Percentiles rank a stretch among this genome's conserved stretches.
Conservation (phyloP, 2,888 invertebrate genomes). For the Brenthis daphne region DNA sequence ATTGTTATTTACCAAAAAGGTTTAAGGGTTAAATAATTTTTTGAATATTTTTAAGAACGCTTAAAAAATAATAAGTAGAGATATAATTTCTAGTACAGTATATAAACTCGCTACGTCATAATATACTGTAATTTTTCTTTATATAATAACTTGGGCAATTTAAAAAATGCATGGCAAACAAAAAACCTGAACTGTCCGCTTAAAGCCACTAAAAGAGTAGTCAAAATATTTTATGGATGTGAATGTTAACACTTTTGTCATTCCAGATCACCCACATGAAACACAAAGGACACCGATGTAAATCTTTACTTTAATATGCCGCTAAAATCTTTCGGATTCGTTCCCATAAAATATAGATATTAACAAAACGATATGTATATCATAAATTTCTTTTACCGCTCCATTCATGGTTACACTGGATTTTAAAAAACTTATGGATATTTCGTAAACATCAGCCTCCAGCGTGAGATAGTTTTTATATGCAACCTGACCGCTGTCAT, state of each 20-base stretch:
- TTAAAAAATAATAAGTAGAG: too few species aligned
- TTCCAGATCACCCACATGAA: conserved; percentile 69
- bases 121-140: background rate
- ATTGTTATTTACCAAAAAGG: conserved; percentile 42
- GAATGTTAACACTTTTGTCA: conserved; percentile 80
- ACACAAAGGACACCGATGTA: conserved; percentile 72
- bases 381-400: conserved; percentile 62
- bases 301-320: conserved; percentile 67
- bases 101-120: conserved; percentile 2
- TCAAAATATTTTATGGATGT: conserved; percentile 80
- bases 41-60: conserved; percentile 17
- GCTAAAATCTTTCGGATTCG: conserved; percentile 57
- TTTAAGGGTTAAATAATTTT: conserved; percentile 37
- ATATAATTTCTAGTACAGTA: background rate
- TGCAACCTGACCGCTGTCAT: conserved; percentile 75
- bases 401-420: conserved; percentile 51
- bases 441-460: conserved; percentile 58
- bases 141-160: background rate
- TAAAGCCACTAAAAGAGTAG: conserved; percentile 68
- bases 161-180: conserved; percentile 22
- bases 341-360: conserved; percentile 75
- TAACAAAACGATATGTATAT: conserved; percentile 66
- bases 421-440: conserved; percentile 50
- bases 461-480: conserved; percentile 52
- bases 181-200: conserved; percentile 49